Base-by-base conservation (phyloP, 2,888 invertebrate species). In the Ernsta delagoae region DNA sequence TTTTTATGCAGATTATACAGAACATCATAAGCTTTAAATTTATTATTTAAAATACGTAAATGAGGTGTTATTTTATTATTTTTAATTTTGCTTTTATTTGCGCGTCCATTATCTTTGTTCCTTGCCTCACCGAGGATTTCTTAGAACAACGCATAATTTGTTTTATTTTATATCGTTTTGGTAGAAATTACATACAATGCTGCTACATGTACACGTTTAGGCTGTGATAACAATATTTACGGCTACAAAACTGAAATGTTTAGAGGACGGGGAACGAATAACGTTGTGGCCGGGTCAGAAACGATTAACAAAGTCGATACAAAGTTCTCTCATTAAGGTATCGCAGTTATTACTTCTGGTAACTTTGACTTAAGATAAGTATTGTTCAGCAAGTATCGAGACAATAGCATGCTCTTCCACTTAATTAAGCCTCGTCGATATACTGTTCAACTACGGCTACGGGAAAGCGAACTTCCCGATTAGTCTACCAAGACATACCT, bases 261-360 rank as follows among this genome's bases (percentile, higher is more conserved):
- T 54, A 70, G 45, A 56, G 24, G 73, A 70, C 69, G 63, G 72
- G 73, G 72, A 77, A 74, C 74, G 72, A 75, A 75, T 69, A 75
- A 76, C 78, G 74, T 76, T 77, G 80, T 81, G 85, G 81, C 81
- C 79, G 80, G 84, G 86, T 88, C 86, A 85, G 83, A 83, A 83
- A 84, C 88, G 89, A 89, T 90, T 90, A 91, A 88, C 87, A 77
- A 92, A 92, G 89, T 88, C 88, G 90, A 91, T 89, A 89, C 83
- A 87, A 92, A 92, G 89, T 92, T 92, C 87, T 83, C 91, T 92
- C 92, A 91, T 92, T 92, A 92, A 90, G 90, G 89, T 90, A 92
- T 89, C 89, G 88, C 79, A 84, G 90, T 89, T 92, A 92, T 92
- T 89, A 90, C 89, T 91, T 92, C 83, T 88, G 86, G 85, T 75